These are phyloP conservation scores for Erythrocebus patas DNA, from an alignment of 2,113 vertebrate species.

Conservation along the genomic window DNA sequence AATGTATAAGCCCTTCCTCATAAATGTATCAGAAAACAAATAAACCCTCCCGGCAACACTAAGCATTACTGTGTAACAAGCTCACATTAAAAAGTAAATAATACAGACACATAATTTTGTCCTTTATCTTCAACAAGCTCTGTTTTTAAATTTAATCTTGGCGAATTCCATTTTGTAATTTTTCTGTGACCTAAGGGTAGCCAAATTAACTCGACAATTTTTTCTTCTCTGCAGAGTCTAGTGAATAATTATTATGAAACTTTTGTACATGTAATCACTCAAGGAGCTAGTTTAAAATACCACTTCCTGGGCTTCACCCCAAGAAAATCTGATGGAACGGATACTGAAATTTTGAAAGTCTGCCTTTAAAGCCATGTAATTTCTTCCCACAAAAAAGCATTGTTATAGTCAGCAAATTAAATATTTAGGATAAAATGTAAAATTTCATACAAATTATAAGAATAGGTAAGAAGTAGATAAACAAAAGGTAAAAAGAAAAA, in stretches of 20 bases:
- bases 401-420: not conserved
- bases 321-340: not conserved
- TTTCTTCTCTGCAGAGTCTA: not conserved
- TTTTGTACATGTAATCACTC: not conserved
- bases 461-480: not conserved
- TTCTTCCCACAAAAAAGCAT: not conserved
- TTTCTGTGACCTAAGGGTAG: not conserved
- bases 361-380: not conserved
- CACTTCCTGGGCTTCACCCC: not conserved
- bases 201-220: not conserved
- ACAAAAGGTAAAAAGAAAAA: not conserved
- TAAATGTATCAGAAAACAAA: not conserved
- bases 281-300: not conserved
- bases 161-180: not conserved
- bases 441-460: not conserved
- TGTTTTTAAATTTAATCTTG: not conserved
- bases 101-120: not conserved
- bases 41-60: not conserved
- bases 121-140: not conserved
- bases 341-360: not conserved
- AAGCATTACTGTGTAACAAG: not conserved
- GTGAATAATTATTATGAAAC: not conserved
- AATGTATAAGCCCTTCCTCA: not conserved
- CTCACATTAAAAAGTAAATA: not conserved
- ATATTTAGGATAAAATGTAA: not conserved